These are phyloP conservation scores for Gila orcuttii DNA, from an alignment of 2,113 vertebrate genomes.

Conservation along the genomic window DNA sequence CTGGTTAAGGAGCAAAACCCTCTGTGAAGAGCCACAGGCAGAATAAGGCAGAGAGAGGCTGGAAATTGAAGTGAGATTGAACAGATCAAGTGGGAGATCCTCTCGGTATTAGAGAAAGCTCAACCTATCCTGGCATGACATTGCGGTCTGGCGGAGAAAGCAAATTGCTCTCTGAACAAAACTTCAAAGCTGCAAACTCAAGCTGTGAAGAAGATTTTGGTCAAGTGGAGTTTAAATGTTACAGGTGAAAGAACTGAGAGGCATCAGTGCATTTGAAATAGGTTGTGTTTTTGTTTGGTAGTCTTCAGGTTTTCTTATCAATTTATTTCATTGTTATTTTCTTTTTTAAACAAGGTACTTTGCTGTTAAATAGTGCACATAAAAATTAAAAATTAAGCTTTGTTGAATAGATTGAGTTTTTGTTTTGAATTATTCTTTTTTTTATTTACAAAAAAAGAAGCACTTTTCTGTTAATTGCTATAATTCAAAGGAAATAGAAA, in stretches of 20 bases:
- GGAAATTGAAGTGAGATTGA: conserved; percentile 52
- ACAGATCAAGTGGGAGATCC: conserved; percentile 50
- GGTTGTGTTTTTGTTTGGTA: not conserved
- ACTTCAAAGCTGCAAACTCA: conserved; percentile 19
- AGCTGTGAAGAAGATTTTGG: conserved; percentile 22
- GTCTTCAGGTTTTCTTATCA: not conserved
- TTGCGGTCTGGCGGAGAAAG: not conserved
- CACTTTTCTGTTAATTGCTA: no score
- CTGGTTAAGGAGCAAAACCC: conserved; percentile 43
- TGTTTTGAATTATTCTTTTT: no score
- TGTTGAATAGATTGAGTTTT: no score
- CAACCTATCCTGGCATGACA: conserved; percentile 34
- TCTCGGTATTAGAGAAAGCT: conserved; percentile 45
- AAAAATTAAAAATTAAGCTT: no score
- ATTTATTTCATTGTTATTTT: not conserved
- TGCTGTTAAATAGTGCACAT: no score
- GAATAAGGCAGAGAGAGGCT: conserved; percentile 10
- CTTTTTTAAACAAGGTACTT: not conserved
- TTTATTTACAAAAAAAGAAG: no score
- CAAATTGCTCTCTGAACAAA: conserved; percentile 32
- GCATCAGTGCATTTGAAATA: not conserved
- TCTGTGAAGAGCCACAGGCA: conserved; percentile 38
- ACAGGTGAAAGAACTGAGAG: conserved; percentile 4
- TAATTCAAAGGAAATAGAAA: not conserved
- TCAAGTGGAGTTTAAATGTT: conserved; percentile 23